A percentile compares a stretch with the other conserved stretches of the same genome.
phyloP scores from a whole-genome alignment of 1,140 invertebrate genomes.

The Drosophila pachea region DNA sequence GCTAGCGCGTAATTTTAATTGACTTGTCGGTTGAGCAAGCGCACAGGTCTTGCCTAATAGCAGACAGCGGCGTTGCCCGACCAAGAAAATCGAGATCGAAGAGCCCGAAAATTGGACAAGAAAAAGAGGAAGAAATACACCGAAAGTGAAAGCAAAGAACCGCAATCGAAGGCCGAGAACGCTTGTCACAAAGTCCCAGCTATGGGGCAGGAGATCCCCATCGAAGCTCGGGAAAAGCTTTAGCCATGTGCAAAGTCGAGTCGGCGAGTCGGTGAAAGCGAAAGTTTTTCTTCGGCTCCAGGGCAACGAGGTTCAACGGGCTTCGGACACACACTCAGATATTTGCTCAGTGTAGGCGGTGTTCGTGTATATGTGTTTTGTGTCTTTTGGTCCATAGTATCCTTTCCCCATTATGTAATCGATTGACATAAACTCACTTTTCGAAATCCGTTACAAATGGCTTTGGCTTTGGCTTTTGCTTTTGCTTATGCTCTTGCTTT shows the following conservation, averaged over 20 bases:
- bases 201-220: background rate
- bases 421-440: slow-evolving; percentile 42
- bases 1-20: slow-evolving; percentile 41
- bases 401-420: slow-evolving; percentile 45
- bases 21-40: slow-evolving; percentile 26
- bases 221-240: slow-evolving; percentile 30
- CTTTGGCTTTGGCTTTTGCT: background rate
- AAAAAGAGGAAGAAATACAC: background rate
- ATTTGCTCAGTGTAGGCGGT: slow-evolving; percentile 16
- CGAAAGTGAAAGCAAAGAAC: background rate
- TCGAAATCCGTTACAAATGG: slow-evolving; percentile 21
- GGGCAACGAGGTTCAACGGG: too few species aligned
- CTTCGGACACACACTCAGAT: too few species aligned
- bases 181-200: background rate
- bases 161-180: background rate
- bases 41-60: slow-evolving; percentile 15
- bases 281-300: slow-evolving; percentile 62
- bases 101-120: too few species aligned
- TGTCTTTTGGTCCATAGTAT: slow-evolving; percentile 9
- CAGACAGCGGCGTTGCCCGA: background rate
- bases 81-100: background rate
- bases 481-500: background rate
- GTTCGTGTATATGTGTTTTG: slow-evolving; percentile 2
- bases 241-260: slow-evolving; percentile 35
- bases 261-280: slow-evolving; percentile 63